Base-by-base conservation (phyloP, 2,113 vertebrate genomes). In the Ivindomyrus marchei region DNA sequence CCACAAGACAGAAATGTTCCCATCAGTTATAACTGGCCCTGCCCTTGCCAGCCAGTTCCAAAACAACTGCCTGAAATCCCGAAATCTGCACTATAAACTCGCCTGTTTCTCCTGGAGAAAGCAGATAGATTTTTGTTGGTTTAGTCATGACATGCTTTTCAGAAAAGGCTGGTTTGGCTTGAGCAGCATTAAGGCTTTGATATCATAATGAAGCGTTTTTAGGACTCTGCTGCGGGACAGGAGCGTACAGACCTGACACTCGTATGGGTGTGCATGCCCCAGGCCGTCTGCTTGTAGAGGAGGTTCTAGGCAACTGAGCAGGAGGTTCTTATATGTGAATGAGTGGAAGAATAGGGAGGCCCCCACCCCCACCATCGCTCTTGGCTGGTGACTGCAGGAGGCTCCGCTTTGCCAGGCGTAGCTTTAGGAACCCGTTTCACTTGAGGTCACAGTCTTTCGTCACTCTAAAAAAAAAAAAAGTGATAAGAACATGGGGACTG, bases 1-100 rank as follows among this genome's bases (percentile, higher is more conserved):
- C 90, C 91, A 93, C 89, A 92, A 92, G 91, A 88, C 92, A 80
- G 70, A 90, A 92, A 93, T 92, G 90, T 92, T 93, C 92, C 88
- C 87, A 91, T 91, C 91, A 90, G 88, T 92, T 92, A 91, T 19
- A n/a, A n/a, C 80, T 91, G 80, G 90, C 91, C 91, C 92, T 91
- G 88, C 74, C 52, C 90, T 53, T 80, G 88, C 66, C 70, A 91
- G 31, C 58, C 70, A 88, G 90, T 74, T 92, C 21, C 58, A 66
- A 9, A 88, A 53, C 21, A 56, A 45, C 74, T 31, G 74, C 70
- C 27, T 31, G 36, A 77, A 77, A 77, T 39, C 7, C 70, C 13
- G 15, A 80, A 80, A 80, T 80, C 62, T 31, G 62, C 62, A 31
- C 62, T 70, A 70, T 70, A 31, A 70, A 70, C 62, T 70, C 31